These are phyloP conservation scores for Pectinophora gossypiella DNA, from an alignment of 1,140 invertebrate genomes.

Conservation along the genomic window DNA sequence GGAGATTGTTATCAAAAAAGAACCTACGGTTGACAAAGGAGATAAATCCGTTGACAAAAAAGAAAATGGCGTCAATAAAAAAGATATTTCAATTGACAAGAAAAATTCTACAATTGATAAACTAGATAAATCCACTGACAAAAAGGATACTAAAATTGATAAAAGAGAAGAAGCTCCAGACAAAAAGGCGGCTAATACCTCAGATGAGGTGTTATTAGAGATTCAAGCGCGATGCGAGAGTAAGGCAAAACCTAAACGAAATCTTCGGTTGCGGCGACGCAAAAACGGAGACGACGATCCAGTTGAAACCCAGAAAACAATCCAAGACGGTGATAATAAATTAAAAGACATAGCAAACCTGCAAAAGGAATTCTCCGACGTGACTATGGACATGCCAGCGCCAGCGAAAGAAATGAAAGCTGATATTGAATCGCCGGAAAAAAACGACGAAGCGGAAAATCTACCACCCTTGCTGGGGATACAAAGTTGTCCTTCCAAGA, in stretches of 20 bases:
- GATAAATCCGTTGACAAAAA: constrained; percentile 13
- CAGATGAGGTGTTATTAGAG: constrained; percentile 25
- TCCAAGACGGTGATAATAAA: constrained; percentile 47
- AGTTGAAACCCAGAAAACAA: constrained; percentile 13
- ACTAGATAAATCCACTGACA: constrained; percentile 3
- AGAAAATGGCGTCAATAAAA: constrained; percentile 11
- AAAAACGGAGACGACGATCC: constrained; percentile 31
- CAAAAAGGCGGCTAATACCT: neutral
- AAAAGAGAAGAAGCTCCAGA: neutral
- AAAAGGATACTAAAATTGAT: constrained; percentile 1
- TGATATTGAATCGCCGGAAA: constrained; percentile 52
- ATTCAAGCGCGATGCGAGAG: constrained; percentile 30
- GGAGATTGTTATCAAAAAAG: constrained; percentile 14
- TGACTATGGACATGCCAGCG: constrained; percentile 44
- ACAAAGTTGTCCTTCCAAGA: constrained; percentile 64
- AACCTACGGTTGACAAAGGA: constrained; percentile 20
- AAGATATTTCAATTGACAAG: constrained; percentile 11
- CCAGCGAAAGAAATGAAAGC: constrained; percentile 27
- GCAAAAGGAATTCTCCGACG: constrained; percentile 52
- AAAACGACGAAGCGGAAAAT: constrained; percentile 39
- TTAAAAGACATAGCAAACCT: constrained; percentile 57
- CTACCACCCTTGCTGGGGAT: constrained; percentile 33
- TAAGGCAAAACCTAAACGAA: constrained; percentile 25
- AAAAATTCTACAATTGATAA: neutral
- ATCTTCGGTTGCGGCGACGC: constrained; percentile 31